A percentile compares a stretch with the other conserved stretches of the same genome.
phyloP scores from a whole-genome alignment of 2,797 vertebrate species.

The Rhinophrynus dorsalis region DNA sequence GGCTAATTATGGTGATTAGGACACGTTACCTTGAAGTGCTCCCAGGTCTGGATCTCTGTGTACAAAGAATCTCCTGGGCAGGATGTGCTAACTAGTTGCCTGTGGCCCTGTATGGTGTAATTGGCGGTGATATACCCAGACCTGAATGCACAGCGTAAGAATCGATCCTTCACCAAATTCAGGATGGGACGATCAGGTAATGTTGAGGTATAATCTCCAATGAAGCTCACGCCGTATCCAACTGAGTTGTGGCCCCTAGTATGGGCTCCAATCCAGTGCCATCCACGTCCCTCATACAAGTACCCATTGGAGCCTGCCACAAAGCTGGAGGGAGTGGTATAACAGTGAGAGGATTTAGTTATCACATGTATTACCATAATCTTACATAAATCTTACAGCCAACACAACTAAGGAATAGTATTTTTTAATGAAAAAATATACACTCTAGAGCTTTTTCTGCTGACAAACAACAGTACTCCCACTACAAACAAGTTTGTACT shows the following conservation, averaged over 20 bases:
- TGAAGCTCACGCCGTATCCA: conserved; percentile 80
- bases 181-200: conserved; percentile 64
- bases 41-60: conserved; percentile 77
- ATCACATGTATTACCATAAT: background rate
- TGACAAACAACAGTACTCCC: too few relatives aligned
- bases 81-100: conserved; percentile 73
- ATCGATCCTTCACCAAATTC: conserved; percentile 64
- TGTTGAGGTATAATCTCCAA: conserved; percentile 75
- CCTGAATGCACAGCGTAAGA: conserved; percentile 71
- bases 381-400: background rate
- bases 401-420: too few relatives aligned
- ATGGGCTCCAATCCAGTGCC: conserved; percentile 75
- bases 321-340: conserved; percentile 68
- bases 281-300: conserved; percentile 85
- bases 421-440: too few relatives aligned
- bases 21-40: conserved; percentile 66
- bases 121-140: conserved; percentile 61
- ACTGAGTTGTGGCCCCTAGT: conserved; percentile 74
- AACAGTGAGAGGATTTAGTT: background rate
- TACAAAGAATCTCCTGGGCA: conserved; percentile 82
- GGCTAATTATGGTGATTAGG: background rate
- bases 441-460: too few relatives aligned
- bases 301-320: conserved; percentile 86
- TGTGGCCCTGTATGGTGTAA: conserved; percentile 79
- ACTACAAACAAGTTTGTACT: too few relatives aligned